Evolutionary conservation across 2,113 vertebrate genomes (phyloP).

Genomic region (Oreochromis aureus): DNA sequence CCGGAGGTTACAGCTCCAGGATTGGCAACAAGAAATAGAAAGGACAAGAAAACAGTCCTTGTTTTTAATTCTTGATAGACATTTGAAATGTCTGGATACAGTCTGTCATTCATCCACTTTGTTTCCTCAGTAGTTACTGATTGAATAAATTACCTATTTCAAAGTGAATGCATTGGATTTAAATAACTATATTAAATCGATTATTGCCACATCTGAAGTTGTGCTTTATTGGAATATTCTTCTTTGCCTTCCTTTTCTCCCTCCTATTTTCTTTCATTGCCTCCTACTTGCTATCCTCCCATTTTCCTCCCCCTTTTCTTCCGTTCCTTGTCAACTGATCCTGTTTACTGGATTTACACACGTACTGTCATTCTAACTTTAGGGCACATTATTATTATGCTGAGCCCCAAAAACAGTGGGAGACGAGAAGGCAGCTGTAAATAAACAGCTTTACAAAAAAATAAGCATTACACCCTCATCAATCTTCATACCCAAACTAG

Average conservation of each 20-base stretch:
- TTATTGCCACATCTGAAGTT: not conserved
- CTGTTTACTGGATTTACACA: slow-evolving; percentile 2
- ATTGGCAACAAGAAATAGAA: not conserved
- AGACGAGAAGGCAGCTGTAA: not conserved
- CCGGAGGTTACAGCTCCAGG: not conserved
- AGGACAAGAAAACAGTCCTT: not conserved
- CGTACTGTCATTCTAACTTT: not conserved
- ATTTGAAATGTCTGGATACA: not conserved
- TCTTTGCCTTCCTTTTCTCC: not conserved
- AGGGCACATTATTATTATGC: not conserved
- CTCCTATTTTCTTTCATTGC: not conserved
- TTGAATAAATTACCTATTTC: not conserved
- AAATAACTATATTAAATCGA: not conserved
- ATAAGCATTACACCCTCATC: not conserved
- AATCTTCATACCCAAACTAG: not conserved
- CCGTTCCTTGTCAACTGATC: not conserved
- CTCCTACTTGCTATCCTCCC: not conserved
- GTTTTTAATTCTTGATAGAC: not conserved
- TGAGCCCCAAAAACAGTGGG: not conserved
- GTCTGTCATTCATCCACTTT: not conserved
- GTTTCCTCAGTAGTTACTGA: not conserved
- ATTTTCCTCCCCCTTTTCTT: not conserved
- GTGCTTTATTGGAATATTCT: not conserved
- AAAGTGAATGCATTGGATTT: not conserved
- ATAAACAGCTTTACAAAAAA: slow-evolving; percentile 8